A percentile compares a stretch with the other conserved stretches of the same genome.
Conservation (phyloP, 2,888 invertebrate genomes). For the Ceraclea dissimilis region DNA sequence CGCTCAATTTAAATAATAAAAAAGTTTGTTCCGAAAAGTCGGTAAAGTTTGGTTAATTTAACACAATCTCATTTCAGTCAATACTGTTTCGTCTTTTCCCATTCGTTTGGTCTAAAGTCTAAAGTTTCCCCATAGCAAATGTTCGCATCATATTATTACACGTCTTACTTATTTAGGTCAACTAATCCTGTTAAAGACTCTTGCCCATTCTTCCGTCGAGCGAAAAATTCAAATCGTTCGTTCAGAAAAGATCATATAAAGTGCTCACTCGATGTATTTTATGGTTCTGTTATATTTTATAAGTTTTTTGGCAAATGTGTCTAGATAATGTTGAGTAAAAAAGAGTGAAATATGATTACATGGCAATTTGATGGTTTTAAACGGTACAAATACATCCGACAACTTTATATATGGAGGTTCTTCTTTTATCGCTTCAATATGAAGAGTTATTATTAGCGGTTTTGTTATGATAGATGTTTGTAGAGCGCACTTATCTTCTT, state of each 20-base stretch:
- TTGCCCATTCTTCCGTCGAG: slow-evolving; percentile 9
- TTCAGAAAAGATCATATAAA: neutral
- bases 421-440: neutral
- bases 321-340: neutral
- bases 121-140: no score
- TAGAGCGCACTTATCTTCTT: no score
- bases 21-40: no score
- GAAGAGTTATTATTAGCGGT: neutral
- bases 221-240: slow-evolving; percentile 9
- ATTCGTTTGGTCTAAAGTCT: no score
- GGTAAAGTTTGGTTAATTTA: no score
- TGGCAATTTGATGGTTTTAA: slow-evolving; percentile 1
- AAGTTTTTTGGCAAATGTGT: slow-evolving; percentile 5
- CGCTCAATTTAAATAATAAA: no score
- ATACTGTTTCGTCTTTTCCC: no score
- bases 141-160: slow-evolving; percentile 1
- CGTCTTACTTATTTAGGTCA: slow-evolving; percentile 16
- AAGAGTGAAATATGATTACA: neutral
- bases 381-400: neutral
- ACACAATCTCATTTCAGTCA: no score
- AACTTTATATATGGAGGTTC: neutral
- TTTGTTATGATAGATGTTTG: no score
- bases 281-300: slow-evolving; percentile 12
- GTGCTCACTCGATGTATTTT: slow-evolving; percentile 13
- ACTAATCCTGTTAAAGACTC: slow-evolving; percentile 16